Conservation (phyloP, 2,797 vertebrate species). For the Vipera latastei region DNA sequence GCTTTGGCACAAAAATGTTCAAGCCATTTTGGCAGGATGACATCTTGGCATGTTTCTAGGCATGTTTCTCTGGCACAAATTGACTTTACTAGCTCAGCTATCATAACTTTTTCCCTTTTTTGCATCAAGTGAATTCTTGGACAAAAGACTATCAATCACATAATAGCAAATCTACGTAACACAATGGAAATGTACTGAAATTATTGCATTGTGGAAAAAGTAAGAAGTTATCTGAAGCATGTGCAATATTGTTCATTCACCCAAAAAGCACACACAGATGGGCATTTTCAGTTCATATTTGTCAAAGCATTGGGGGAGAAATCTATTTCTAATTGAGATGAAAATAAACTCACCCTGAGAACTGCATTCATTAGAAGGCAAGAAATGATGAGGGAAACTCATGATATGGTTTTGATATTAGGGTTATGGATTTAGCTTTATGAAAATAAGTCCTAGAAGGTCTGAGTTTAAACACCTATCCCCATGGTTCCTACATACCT, state of each 20-base stretch:
- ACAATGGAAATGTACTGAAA: neutral
- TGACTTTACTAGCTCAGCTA: neutral
- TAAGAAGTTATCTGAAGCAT: neutral
- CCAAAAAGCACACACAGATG: neutral
- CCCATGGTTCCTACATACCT: neutral
- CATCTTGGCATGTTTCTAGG: neutral
- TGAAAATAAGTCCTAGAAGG: neutral
- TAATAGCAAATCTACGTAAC: neutral
- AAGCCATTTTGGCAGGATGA: neutral
- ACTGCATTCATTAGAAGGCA: neutral
- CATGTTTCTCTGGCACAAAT: neutral
- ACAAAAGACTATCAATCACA: neutral
- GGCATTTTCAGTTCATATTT: neutral
- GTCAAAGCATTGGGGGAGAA: neutral
- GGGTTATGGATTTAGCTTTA: neutral
- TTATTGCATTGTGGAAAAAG: neutral
- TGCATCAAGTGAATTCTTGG: neutral
- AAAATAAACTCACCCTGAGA: neutral
- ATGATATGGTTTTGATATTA: neutral
- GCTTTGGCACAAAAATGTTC: neutral
- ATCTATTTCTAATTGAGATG: neutral
- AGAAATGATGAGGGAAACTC: neutral
- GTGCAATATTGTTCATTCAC: neutral
- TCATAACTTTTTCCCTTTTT: neutral
- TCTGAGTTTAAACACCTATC: neutral